phyloP scores from a whole-genome alignment of 2,797 vertebrate species.

The Peromyscus melanophrys region DNA sequence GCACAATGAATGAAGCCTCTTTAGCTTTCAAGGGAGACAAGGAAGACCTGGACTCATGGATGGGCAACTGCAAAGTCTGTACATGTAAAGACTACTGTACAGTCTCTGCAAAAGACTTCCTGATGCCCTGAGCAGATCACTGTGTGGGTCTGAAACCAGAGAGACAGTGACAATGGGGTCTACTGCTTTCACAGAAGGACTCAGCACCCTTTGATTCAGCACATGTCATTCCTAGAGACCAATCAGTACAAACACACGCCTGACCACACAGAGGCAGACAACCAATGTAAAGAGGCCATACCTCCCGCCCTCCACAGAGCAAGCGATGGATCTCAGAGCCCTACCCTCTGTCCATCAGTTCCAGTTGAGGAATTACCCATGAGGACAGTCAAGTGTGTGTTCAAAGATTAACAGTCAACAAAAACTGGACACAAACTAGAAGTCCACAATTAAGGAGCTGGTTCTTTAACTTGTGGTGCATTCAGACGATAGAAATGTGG shows the following conservation, averaged over 20 bases:
- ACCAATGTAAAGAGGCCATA: not conserved
- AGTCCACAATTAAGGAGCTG: not conserved
- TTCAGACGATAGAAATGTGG: slow-evolving; percentile 41
- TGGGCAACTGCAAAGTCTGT: not conserved
- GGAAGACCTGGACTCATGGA: not conserved
- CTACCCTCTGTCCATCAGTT: not conserved
- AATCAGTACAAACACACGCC: slow-evolving; percentile 14
- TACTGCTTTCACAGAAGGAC: not conserved
- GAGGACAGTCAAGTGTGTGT: not conserved
- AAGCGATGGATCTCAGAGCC: not conserved
- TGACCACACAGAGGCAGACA: not conserved
- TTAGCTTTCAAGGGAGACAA: not conserved
- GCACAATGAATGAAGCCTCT: not conserved
- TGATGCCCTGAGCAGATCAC: not conserved
- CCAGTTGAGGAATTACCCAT: slow-evolving; percentile 1
- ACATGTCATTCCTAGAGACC: not conserved
- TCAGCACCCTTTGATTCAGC: slow-evolving; percentile 33
- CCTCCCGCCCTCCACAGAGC: not conserved
- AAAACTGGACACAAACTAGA: not conserved
- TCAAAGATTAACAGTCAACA: not conserved
- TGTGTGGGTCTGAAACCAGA: not conserved
- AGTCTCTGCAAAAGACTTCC: not conserved
- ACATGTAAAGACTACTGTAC: not conserved
- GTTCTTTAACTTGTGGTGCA: not conserved
- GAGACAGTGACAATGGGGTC: not conserved